Conservation (phyloP, 1,140 invertebrate species). For the Brachionus calyciflorus region DNA sequence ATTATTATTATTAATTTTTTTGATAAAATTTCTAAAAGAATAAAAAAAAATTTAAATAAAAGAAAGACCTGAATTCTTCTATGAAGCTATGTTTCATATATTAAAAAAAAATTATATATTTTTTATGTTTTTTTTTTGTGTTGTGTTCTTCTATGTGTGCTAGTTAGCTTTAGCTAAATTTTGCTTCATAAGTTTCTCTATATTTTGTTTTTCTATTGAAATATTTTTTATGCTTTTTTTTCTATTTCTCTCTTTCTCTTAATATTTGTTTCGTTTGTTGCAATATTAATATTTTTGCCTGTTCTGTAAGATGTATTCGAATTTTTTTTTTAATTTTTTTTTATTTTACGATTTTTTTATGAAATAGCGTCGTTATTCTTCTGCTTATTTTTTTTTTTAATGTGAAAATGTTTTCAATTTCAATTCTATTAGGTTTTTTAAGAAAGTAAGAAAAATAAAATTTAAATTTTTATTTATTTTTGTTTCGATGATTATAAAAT, state of each 20-base stretch:
- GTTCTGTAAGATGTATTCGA: background rate
- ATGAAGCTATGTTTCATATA: background rate
- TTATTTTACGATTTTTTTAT: background rate
- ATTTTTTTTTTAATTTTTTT: no score
- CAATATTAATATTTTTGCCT: constrained; percentile 16
- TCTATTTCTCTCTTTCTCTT: background rate
- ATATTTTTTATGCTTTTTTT: background rate
- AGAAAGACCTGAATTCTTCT: constrained; percentile 35
- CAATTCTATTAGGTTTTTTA: no score
- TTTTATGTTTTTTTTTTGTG: no score
- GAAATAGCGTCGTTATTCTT: constrained; percentile 40
- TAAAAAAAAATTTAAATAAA: background rate
- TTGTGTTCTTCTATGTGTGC: constrained; percentile 22
- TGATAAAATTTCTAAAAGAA: constrained; percentile 18
- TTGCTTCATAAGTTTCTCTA: constrained; percentile 4
- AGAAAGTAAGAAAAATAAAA: no score
- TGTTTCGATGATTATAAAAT: background rate
- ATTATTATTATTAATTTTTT: constrained; percentile 20
- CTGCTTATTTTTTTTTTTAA: background rate
- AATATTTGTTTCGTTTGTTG: background rate
- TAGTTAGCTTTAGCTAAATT: constrained; percentile 43
- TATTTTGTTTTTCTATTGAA: background rate
- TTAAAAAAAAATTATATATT: constrained; percentile 12
- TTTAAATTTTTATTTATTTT: constrained; percentile 24
- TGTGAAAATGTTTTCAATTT: no score